These are phyloP conservation scores for Trematomus bernacchii DNA, from an alignment of 2,797 vertebrate species.

Conservation along the genomic window DNA sequence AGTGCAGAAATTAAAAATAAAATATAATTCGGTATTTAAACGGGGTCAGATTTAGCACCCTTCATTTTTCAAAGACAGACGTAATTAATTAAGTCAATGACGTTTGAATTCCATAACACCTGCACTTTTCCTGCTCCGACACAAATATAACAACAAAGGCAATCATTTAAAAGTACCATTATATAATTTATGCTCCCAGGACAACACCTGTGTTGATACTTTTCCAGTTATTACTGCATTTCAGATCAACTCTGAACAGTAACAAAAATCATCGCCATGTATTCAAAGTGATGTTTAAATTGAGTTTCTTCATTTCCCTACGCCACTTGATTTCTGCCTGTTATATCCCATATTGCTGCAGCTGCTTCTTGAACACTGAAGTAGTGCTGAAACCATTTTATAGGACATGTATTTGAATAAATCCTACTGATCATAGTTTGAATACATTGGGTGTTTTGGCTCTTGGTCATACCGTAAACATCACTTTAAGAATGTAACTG, in stretches of 20 bases:
- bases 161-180: neutral
- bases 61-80: slow-evolving; percentile 22
- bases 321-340: neutral
- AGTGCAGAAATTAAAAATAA: slow-evolving; percentile 52
- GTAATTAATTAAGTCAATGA: neutral
- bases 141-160: too few species aligned
- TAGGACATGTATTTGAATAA: neutral
- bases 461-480: slow-evolving; percentile 14
- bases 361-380: neutral
- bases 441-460: neutral
- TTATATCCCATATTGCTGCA: neutral
- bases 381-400: slow-evolving; percentile 3
- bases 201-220: neutral
- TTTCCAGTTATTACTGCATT: slow-evolving; percentile 21
- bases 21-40: slow-evolving; percentile 21
- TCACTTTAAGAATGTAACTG: neutral
- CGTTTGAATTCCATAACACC: neutral
- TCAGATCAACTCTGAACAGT: slow-evolving; percentile 1
- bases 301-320: neutral
- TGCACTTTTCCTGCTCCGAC: slow-evolving; percentile 19
- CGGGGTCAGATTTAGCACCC: slow-evolving; percentile 17
- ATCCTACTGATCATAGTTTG: neutral
- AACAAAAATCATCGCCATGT: neutral
- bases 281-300: neutral
- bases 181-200: neutral